Conservation (phyloP, 2,888 invertebrate species). For the Catocala sponsa region DNA sequence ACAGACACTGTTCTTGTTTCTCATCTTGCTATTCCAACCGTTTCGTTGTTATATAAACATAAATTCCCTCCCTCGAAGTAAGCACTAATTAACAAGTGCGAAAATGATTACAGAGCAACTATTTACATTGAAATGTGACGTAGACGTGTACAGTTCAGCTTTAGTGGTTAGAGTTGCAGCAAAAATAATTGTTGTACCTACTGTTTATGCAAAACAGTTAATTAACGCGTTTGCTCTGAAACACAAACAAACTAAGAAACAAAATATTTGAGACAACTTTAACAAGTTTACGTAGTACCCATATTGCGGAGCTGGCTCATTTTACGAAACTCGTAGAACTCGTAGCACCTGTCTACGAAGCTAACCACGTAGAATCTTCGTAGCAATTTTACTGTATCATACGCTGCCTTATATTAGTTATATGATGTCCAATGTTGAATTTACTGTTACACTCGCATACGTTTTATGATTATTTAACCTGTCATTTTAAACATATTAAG, state of each 20-base stretch:
- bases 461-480: too few species aligned
- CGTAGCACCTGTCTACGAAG: slow-evolving; percentile 47
- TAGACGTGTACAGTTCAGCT: slow-evolving; percentile 22
- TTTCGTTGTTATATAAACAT: slow-evolving; percentile 80
- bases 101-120: slow-evolving; percentile 68
- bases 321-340: slow-evolving; percentile 40
- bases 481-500: too few species aligned
- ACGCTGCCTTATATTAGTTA: too few species aligned
- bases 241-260: neutral
- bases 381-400: slow-evolving; percentile 35
- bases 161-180: slow-evolving; percentile 16
- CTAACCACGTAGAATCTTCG: slow-evolving; percentile 48
- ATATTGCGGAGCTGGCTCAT: slow-evolving; percentile 29
- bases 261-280: neutral
- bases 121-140: slow-evolving; percentile 42
- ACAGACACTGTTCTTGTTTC: slow-evolving; percentile 81
- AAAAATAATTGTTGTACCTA: slow-evolving; percentile 9
- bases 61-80: slow-evolving; percentile 71
- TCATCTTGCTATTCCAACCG: slow-evolving; percentile 77
- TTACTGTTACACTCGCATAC: too few species aligned
- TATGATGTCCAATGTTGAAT: too few species aligned
- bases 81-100: slow-evolving; percentile 73
- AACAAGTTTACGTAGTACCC: slow-evolving; percentile 5
- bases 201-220: slow-evolving; percentile 11
- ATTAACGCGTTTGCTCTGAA: slow-evolving; percentile 5